Evolutionary conservation across 2,797 vertebrate genomes (phyloP), one percentile per base, ranked within the genome.

Genomic region (Lepus oiostolus): DNA sequence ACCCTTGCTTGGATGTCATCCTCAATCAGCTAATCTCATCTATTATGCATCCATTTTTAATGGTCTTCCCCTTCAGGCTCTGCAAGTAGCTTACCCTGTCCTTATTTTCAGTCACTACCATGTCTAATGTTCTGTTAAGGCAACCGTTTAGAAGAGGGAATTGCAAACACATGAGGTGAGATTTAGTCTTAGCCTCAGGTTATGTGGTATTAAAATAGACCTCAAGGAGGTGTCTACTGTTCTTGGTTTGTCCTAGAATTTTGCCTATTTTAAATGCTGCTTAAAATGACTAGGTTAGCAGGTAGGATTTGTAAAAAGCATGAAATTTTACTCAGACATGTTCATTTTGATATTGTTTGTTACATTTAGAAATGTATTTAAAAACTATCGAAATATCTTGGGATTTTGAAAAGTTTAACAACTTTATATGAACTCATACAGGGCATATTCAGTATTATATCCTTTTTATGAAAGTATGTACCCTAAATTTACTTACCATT

Each of bases 391-490:
- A 80, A 0, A 21, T 47, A 22, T 47, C 22, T 35, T 58, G 4
- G 67, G 83, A 68, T 76, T 90, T 85, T 75, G 35, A 93, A 90
- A 96, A 80, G 30, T 67, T 88, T 86, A 70, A 79, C 77, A 24
- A 72, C 75, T 85, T 95, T 95, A 82, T 16, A 72, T 17, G 30
- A 93, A 14, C 28, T 42, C 30, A 10, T n/a, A 76, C 4, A 83
- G 84, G 5, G 0, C 3, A 30, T 63, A 2, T 50, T 88, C 88
- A 21, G 0, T 52, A 35, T 54, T 47, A 47, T 47, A 82, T 54
- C 60, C 26, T 93, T 19, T 63, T 60, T 75, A 71, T 52, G 52
- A 85, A 88, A 83, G 76, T 75, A 38, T 62, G 0, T 30, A 30
- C 47, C 19, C 26, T 92, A 94, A 71, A 77, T 24, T 42, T 26